These are phyloP conservation scores for Achatina immaculata DNA, from an alignment of 1,140 invertebrate genomes.

Conservation along the genomic window DNA sequence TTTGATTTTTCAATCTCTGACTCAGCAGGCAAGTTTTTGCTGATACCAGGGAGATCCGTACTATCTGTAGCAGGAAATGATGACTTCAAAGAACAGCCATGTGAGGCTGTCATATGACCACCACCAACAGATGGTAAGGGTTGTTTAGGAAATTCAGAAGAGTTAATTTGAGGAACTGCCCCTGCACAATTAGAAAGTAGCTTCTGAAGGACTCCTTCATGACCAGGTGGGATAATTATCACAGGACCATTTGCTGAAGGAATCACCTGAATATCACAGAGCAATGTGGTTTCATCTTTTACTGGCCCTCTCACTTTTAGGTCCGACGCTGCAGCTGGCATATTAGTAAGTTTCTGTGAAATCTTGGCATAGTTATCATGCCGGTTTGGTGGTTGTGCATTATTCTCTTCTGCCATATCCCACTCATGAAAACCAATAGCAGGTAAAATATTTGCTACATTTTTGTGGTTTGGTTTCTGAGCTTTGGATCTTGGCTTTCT, in stretches of 20 bases:
- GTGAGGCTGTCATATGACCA: not conserved
- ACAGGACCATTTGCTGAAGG: not conserved
- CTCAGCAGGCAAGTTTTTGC: not conserved
- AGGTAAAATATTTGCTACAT: not conserved
- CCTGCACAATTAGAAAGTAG: not conserved
- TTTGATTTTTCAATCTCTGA: not conserved
- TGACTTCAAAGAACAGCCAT: not conserved
- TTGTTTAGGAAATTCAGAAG: not conserved
- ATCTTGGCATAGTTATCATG: not conserved
- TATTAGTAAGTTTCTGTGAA: not conserved
- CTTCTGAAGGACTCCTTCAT: not conserved
- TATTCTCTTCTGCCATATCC: not conserved
- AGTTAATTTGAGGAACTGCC: not conserved
- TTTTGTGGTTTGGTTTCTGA: not conserved
- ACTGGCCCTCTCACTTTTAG: too few species aligned
- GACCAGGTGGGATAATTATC: not conserved
- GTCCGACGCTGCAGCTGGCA: not conserved
- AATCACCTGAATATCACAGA: not conserved
- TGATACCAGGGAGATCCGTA: not conserved
- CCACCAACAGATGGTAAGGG: not conserved
- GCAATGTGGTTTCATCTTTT: not conserved
- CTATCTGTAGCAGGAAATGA: not conserved
- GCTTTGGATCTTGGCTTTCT: not conserved
- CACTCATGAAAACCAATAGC: not conserved
- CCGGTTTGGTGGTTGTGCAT: not conserved